Conservation (phyloP, 2,797 vertebrate genomes). For the Coregonus sp. region DNA sequence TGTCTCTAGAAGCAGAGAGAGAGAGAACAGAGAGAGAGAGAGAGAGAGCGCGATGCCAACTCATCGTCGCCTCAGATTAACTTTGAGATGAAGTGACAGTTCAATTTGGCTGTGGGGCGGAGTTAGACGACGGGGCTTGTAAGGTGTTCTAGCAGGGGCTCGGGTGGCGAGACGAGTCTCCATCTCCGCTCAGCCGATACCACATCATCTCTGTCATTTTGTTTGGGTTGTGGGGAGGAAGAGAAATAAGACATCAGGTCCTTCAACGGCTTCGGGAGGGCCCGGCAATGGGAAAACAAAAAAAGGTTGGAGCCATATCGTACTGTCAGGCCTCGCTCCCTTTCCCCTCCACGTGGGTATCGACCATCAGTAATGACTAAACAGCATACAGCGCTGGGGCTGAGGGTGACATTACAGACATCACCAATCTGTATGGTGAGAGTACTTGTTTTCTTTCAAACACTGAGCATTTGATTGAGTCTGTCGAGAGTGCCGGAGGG, state of each 20-base stretch:
- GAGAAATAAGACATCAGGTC: constrained; percentile 1
- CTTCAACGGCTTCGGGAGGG: neutral
- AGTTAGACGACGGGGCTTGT: constrained; percentile 47
- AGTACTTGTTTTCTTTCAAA: neutral
- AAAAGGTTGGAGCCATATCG: no score
- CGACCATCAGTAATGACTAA: neutral
- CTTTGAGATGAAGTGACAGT: constrained; percentile 53
- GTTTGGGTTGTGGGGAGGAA: neutral
- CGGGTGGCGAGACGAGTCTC: neutral
- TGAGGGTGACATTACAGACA: neutral
- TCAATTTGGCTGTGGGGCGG: constrained; percentile 57
- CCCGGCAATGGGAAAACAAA: no score
- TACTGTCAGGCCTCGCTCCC: neutral
- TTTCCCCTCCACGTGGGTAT: neutral
- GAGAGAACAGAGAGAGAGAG: neutral
- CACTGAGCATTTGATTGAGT: neutral
- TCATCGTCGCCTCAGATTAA: constrained; percentile 27
- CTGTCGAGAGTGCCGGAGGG: no score
- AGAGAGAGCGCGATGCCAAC: neutral
- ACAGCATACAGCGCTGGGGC: constrained; percentile 1
- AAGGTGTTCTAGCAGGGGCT: constrained; percentile 23
- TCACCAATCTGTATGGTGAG: no score
- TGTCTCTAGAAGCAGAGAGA: neutral
- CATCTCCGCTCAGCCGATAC: neutral
- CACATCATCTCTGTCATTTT: neutral